Evolutionary conservation across 2,797 vertebrate species (phyloP), one percentile per base, ranked within the genome.

Genomic region (Dromococcyx pavoninus): DNA sequence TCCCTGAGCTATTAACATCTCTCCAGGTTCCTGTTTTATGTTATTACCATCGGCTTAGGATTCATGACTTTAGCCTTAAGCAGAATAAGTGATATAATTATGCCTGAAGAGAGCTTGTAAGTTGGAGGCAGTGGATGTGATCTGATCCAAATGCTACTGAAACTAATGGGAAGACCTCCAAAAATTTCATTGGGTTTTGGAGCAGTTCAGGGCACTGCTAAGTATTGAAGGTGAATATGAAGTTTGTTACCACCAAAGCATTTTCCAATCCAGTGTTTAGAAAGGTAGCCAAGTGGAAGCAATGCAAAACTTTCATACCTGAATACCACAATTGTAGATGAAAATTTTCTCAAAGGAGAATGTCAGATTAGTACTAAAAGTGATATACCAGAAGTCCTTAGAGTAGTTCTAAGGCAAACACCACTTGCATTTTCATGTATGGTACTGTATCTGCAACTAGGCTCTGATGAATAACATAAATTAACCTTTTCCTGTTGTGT

Each of bases 91-190:
- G 80, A 87, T 90, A 62, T n/a, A 33, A 88, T 94, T 91, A 70
- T 74, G 79, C 76, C 85, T 89, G 81, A 90, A 86, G 53, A 91
- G 76, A 95, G 33, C 50, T 82, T 79, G 25, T 86, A 96, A 94
- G 57, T 65, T 94, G 80, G 77, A 72, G 81, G 25, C 78, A 13
- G 5, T 13, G 25, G 30, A 46, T 87, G 22, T 44, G 37, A 65
- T 78, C 71, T 57, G 72, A 62, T 82, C 75, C 74, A 64, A 81
- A 74, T 50, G 39, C 37, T 92, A 17, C 46, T 77, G 78, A 89
- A 82, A 71, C 83, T 77, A 77, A 86, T 61, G 54, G 50, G 22
- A 58, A 74, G 43, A 44, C 9, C 10, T 16, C 8, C 30, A 50
- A 18, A 53, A 81, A 75, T 88, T 95, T 91, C 67, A 33, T 24